Percentiles rank a stretch among this genome's conserved stretches.
Evolutionary conservation across 2,888 invertebrate genomes (phyloP).

Genomic region (Ephialtes manifestator): DNA sequence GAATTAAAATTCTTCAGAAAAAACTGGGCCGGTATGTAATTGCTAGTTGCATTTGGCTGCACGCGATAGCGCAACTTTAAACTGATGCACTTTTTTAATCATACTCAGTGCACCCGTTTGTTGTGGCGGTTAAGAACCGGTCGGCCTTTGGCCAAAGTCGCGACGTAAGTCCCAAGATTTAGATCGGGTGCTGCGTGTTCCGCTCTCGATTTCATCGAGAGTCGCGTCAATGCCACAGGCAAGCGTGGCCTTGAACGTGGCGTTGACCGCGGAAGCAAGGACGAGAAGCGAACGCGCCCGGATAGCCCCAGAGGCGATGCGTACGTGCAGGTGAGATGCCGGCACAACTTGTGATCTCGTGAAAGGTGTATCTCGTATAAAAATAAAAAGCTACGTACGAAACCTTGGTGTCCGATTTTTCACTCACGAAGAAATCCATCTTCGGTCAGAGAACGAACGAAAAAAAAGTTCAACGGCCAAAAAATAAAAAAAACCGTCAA

Average conservation of each 20-base stretch:
- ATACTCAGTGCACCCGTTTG: background rate
- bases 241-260: conserved; percentile 62
- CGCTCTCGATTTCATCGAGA: conserved; percentile 59
- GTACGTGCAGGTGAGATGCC: conserved; percentile 19
- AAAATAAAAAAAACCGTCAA: background rate
- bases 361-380: conserved; percentile 48
- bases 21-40: background rate
- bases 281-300: conserved; percentile 35
- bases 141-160: conserved; percentile 40
- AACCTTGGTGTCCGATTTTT: conserved; percentile 34
- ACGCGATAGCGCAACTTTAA: background rate
- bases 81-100: background rate
- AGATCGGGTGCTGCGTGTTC: conserved; percentile 42
- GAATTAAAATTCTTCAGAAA: background rate
- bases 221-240: background rate
- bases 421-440: conserved; percentile 12
- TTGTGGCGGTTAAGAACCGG: conserved; percentile 52
- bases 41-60: too few species aligned
- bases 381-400: conserved; percentile 1
- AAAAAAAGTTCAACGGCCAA: background rate
- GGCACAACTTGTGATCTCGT: conserved; percentile 21
- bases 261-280: conserved; percentile 70
- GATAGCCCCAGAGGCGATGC: conserved; percentile 50
- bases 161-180: conserved; percentile 28
- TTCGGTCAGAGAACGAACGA: background rate